Evolutionary conservation across 2,113 vertebrate genomes (phyloP), one percentile per base, ranked within the genome.

Genomic region (Arvicanthis niloticus): DNA sequence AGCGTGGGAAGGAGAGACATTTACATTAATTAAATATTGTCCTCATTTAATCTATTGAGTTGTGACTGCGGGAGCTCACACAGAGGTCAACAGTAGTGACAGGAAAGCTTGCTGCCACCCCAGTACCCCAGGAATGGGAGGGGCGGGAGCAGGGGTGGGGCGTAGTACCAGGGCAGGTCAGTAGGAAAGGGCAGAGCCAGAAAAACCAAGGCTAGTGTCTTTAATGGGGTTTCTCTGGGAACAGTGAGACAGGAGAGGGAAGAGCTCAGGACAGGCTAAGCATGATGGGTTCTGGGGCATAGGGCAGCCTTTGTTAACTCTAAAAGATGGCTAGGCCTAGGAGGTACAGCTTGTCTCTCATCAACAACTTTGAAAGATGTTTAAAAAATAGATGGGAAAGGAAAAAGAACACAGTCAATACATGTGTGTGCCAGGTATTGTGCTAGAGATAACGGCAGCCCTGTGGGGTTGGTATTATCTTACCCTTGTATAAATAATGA

Each of bases 11-110:
- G 67, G 58, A 77, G 24, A 34, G 45, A 16, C 17, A 26, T 22
- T 87, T 56, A 2, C 21, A 37, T 72, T 51, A 51, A n/a, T 86
- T 86, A 73, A 22, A 24, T 19, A 1, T 48, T 67, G 65, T 56
- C 24, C 68, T 88, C 88, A 34, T 68, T 91, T 91, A 76, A 94
- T 68, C 53, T 73, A 82, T 29, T 11, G 58, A 91, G 40, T 29
- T 51, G 73, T 95, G 51, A 48, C 78, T 48, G 56, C 29, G n/a
- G 53, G 56, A 91, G 26, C 22, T 58, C 87, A 65, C 1, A 11
- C n/a, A 45, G 70, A 58, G 68, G 88, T 76, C 80, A 76, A 22
- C 24, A 68, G 34, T 22, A 40, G 19, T 48, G 22, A 75, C 26
- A 81, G 73, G 60, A 56, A 73, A 53, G 40, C 51, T 81, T 85